Evolutionary conservation across 1,140 invertebrate species (phyloP).

Genomic region (Tribolium madens): DNA sequence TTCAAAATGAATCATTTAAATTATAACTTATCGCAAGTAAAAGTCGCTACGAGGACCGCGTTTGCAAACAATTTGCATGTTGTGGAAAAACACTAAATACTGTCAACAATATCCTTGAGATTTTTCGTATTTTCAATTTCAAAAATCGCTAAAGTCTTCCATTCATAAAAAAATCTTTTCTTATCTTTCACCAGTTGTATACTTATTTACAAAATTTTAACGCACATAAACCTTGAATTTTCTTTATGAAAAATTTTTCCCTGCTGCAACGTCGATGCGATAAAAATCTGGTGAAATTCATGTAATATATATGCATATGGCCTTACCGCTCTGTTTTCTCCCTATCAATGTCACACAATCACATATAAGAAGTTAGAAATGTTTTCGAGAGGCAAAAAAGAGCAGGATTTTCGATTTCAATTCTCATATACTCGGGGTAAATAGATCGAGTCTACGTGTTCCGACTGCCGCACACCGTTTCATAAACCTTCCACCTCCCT

Average conservation of each 20-base stretch:
- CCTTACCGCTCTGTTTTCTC: conserved; percentile 28
- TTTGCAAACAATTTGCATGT: conserved; percentile 11
- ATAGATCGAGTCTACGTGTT: conserved; percentile 48
- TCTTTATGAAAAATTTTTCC: neutral
- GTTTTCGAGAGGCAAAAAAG: conserved; percentile 41
- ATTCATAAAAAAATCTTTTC: no score
- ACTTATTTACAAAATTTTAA: no score
- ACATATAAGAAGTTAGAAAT: conserved; percentile 44
- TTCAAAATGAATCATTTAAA: conserved; percentile 7
- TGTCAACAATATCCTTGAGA: no score
- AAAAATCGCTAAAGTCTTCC: no score
- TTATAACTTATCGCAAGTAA: conserved; percentile 13
- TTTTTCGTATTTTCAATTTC: no score
- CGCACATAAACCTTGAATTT: no score
- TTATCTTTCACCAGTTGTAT: no score
- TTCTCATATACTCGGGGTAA: conserved; percentile 47
- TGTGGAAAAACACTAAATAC: no score
- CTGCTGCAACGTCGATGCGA: no score
- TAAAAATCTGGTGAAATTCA: neutral
- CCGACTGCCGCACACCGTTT: conserved; percentile 30
- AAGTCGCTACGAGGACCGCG: no score
- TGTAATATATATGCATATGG: conserved; percentile 44
- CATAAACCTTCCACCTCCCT: neutral
- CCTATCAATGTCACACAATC: conserved; percentile 45
- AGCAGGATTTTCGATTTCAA: conserved; percentile 51